Conservation (phyloP, 1,140 invertebrate genomes). For the Sminthurinus signatus region DNA sequence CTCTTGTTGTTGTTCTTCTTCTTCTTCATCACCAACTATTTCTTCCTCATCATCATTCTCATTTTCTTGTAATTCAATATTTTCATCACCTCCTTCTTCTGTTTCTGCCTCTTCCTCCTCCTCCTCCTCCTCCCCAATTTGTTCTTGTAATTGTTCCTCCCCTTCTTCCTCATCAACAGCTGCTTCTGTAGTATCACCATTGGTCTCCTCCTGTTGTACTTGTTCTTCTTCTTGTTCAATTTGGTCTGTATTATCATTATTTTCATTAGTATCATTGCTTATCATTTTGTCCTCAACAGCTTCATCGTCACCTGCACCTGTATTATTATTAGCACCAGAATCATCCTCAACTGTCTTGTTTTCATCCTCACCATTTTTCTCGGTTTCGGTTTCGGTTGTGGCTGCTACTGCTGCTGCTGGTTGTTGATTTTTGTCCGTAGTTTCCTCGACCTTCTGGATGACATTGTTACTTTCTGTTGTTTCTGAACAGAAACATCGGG, state of each 20-base stretch:
- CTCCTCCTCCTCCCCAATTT: background rate
- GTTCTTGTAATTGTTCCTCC: too few species aligned
- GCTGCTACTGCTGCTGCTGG: background rate
- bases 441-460: background rate
- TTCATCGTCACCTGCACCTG: too few species aligned
- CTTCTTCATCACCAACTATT: background rate
- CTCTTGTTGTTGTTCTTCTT: background rate
- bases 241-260: background rate
- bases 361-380: background rate
- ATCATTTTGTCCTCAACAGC: background rate
- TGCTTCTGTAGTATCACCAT: too few species aligned
- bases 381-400: background rate
- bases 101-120: slow-evolving; percentile 11
- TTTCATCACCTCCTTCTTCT: slow-evolving; percentile 4
- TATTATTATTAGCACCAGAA: too few species aligned
- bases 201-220: too few species aligned
- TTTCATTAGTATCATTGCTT: background rate
- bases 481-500: too few species aligned
- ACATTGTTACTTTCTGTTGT: too few species aligned
- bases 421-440: background rate
- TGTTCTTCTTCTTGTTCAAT: background rate
- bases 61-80: background rate
- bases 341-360: background rate
- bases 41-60: background rate
- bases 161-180: too few species aligned